phyloP scores from a whole-genome alignment of 1,140 invertebrate genomes.

The Leptinotarsa lineolata region DNA sequence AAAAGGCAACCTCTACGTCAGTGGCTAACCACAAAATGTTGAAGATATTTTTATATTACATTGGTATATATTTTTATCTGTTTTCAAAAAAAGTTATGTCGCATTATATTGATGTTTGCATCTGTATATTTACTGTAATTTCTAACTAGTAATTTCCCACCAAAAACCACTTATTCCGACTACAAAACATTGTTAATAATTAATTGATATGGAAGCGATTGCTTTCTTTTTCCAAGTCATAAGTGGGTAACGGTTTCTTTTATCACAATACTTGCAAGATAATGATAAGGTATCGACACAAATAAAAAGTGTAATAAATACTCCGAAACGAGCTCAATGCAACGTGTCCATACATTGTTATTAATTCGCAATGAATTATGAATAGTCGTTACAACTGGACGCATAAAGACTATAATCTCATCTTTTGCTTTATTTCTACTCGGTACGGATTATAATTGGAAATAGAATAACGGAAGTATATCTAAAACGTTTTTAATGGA shows the following conservation, averaged over 20 bases:
- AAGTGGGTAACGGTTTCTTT: constrained; percentile 1
- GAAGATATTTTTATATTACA: too few relatives aligned
- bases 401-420: neutral
- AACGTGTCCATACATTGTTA: neutral
- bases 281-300: neutral
- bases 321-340: neutral
- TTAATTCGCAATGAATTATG: constrained; percentile 3
- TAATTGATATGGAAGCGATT: neutral
- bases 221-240: neutral
- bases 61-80: too few relatives aligned
- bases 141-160: too few relatives aligned
- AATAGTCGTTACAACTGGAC: neutral
- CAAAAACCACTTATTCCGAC: too few relatives aligned
- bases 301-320: constrained; percentile 5
- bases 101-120: too few relatives aligned
- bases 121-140: too few relatives aligned
- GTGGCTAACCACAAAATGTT: too few relatives aligned
- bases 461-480: neutral
- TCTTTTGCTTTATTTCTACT: neutral
- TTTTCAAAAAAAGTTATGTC: too few relatives aligned
- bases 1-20: too few relatives aligned
- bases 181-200: too few relatives aligned
- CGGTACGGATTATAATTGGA: neutral
- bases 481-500: too few relatives aligned
- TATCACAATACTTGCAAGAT: neutral